Evolutionary conservation across 2,888 invertebrate genomes (phyloP).

Genomic region (Nomada ruficornis): DNA sequence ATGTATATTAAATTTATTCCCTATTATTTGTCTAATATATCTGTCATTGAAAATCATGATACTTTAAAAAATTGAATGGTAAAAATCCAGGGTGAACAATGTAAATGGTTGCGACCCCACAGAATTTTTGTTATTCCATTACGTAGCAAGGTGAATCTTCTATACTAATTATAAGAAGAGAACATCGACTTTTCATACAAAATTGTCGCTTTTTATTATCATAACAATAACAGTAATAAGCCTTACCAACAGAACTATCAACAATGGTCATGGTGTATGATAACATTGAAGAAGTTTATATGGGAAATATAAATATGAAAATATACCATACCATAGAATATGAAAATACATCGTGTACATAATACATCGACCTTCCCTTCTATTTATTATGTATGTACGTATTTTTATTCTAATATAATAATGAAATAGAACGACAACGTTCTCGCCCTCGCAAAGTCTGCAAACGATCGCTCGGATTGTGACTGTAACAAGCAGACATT

Average conservation of each 20-base stretch:
- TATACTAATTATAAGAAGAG: conserved; percentile 29
- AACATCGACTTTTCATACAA: conserved; percentile 42
- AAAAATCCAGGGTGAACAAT: not conserved
- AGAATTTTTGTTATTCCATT: conserved; percentile 53
- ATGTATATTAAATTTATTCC: not conserved
- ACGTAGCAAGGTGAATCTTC: conserved; percentile 52
- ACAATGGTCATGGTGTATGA: conserved; percentile 62
- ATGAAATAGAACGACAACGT: conserved; percentile 42
- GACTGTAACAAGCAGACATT: conserved; percentile 9
- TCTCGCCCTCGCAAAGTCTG: conserved; percentile 14
- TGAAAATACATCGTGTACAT: conserved; percentile 74
- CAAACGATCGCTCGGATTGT: conserved; percentile 14
- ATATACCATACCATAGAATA: conserved; percentile 72
- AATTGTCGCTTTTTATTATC: conserved; percentile 39
- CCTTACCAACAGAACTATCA: conserved; percentile 46
- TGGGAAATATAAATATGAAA: conserved; percentile 74
- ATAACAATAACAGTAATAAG: conserved; percentile 58
- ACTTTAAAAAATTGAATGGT: not conserved
- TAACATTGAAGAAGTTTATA: conserved; percentile 63
- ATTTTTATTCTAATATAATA: conserved; percentile 40
- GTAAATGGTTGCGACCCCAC: not conserved
- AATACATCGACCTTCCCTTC: conserved; percentile 57
- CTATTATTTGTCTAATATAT: not conserved
- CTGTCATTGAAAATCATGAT: not conserved
- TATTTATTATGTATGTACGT: conserved; percentile 35